Evolutionary conservation across 2,888 invertebrate genomes (phyloP).

Genomic region (Pollenia amentaria): DNA sequence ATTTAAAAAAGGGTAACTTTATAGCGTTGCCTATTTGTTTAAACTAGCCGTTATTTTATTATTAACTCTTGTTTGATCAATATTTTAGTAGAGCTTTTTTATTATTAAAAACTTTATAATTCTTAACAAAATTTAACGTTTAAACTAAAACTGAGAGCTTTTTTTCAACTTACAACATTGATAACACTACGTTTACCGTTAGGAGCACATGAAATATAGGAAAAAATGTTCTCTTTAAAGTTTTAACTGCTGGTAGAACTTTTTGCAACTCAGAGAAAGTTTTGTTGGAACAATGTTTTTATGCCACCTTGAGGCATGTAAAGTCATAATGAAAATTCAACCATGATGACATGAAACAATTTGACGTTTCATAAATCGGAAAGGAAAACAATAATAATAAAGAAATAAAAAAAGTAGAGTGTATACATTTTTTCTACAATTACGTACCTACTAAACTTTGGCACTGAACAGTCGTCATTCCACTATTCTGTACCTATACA

Average conservation of each 20-base stretch:
- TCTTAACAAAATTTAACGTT: too few relatives aligned
- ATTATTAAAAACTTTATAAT: too few relatives aligned
- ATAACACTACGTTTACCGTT: constrained; percentile 2
- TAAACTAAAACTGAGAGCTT: too few relatives aligned
- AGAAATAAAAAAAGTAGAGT: constrained; percentile 8
- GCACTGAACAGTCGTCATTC: constrained; percentile 62
- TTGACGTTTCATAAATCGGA: constrained; percentile 34
- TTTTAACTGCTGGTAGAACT: constrained; percentile 18
- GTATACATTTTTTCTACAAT: constrained; percentile 25
- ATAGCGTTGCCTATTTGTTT: too few relatives aligned
- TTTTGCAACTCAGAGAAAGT: constrained; percentile 52
- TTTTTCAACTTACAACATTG: not conserved
- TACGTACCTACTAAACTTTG: constrained; percentile 66
- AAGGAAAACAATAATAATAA: constrained; percentile 37
- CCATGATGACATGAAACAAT: constrained; percentile 46
- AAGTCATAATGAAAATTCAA: constrained; percentile 48
- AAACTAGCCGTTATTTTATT: too few relatives aligned
- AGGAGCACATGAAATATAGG: not conserved
- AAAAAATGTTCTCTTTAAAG: constrained; percentile 36
- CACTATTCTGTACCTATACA: constrained; percentile 16
- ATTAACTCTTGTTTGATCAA: too few relatives aligned
- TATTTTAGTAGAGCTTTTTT: too few relatives aligned
- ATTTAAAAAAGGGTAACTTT: too few relatives aligned
- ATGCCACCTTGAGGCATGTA: constrained; percentile 37
- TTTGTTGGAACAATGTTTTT: constrained; percentile 34